Base-by-base conservation (phyloP, 2,113 vertebrate genomes). In the Lonchura striata region DNA sequence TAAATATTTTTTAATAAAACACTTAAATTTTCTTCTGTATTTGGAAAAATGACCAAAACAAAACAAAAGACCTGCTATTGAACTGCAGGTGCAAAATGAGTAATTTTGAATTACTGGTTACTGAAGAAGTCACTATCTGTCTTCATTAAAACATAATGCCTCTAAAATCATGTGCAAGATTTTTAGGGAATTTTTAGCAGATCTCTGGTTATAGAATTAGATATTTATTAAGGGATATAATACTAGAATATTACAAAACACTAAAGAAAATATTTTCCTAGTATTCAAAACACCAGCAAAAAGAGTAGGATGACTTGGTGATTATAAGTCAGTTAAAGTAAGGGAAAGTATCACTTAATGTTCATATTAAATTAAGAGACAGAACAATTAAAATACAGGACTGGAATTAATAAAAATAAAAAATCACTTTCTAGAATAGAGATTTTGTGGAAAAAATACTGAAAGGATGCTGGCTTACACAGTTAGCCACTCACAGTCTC, bases 401-500 rank as follows among this genome's bases (percentile, higher is more conserved):
- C 41, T 54, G 3, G 6, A 80, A 80, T 33, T 24, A 46, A 53
- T 49, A 28, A 10, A 4, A 13, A 2, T 23, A 24, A 42, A 79
- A 76, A 64, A 0, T 1, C 54, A 5, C 5, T 30, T 71, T 72
- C 20, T 76, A 17, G 28, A 80, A 39, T 23, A 50, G 0, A 33
- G 3, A 2, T 46, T 56, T 47, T 37, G 33, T 50, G 17, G 20
- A 72, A 88, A 72, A 63, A 10, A 1, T 23, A 9, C 9, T 35
- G 9, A 63, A 17, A 41, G 6, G 7, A 11, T 9, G 7, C 18
- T 66, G 22, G 6, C 21, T 61, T 27, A 18, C 20, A 20, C 1
- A 28, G 7, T 9, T 11, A 44, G 10, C 0, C 4, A 6, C 35
- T 27, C 14, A 5, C 1, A 6, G 18, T 22, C 13, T 31, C 35